Base-by-base conservation (phyloP, 2,797 vertebrate genomes). In the Lepus oiostolus region DNA sequence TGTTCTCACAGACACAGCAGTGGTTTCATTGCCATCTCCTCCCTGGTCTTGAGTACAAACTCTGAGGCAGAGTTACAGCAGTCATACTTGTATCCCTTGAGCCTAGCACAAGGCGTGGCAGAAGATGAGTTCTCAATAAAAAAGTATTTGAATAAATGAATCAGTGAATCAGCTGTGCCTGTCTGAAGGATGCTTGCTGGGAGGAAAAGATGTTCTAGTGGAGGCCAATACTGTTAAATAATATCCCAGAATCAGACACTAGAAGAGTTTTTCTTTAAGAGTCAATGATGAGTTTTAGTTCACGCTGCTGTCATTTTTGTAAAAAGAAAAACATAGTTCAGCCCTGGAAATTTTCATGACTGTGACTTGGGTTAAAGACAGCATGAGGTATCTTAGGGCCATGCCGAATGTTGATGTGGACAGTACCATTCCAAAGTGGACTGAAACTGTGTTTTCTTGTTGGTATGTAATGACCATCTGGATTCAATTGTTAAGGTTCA, bases 401-500 rank as follows among this genome's bases (percentile, higher is more conserved):
- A 0, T 47, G 87, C 94, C 76, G 54, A 26, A 75, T 42, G 32
- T n/a, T 67, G 68, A 70, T 54, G 21, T 35, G 42, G 68, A 28
- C 24, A 28, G 19, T 28, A 28, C 88, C 74, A 21, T 96, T 90
- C 70, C 81, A 79, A 71, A 91, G 85, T 87, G 85, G 85, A 72
- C 91, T 35, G 47, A 68, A 88, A 62, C 80, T 79, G 47, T 70
- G n/a, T 76, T 95, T 90, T 88, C 93, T 95, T 94, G 77, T 95
- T 90, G 92, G 70, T 62, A 71, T 96, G 67, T 94, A 96, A 92
- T 96, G 96, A 93, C 95, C 94, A 92, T 97, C 93, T 96, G 93
- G 88, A 97, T 94, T 96, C 93, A 91, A 77, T 89, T 94, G 91
- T 96, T 97, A 97, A 96, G 93, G 76, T 62, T 94, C 93, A 92